Percentiles rank a stretch among this genome's conserved stretches.
phyloP scores from a whole-genome alignment of 1,140 invertebrate genomes.

The Drosophila santomea region DNA sequence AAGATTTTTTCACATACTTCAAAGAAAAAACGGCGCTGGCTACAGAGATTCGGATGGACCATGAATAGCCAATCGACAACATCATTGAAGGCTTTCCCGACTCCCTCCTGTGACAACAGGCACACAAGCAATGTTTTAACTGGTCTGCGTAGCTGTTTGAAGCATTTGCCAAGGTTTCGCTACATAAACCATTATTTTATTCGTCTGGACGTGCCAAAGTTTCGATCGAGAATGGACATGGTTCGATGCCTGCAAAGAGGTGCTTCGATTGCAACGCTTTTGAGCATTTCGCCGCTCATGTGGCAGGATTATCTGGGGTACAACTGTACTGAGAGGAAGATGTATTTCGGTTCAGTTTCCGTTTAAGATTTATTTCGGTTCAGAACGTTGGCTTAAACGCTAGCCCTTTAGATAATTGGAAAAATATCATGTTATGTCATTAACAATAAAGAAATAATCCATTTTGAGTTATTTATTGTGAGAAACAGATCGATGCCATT shows the following conservation, averaged over 20 bases:
- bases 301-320: no score
- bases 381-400: slow-evolving; percentile 8
- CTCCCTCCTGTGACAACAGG: background rate
- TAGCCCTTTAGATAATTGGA: background rate
- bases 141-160: no score
- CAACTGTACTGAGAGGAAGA: background rate
- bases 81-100: slow-evolving; percentile 8
- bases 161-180: no score
- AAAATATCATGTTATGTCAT: slow-evolving; percentile 2
- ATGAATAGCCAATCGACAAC: slow-evolving; percentile 3
- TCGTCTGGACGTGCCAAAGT: no score
- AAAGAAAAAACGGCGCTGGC: background rate
- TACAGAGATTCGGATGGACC: background rate
- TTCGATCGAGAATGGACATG: no score
- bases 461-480: slow-evolving; percentile 7
- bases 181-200: no score
- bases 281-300: no score
- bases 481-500: slow-evolving; percentile 1
- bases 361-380: no score
- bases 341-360: no score
- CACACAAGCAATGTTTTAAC: background rate
- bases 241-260: no score
- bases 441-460: background rate
- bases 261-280: no score
- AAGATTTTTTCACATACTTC: background rate